These are phyloP conservation scores for Amphiprion ocellaris DNA, from an alignment of 2,113 vertebrate genomes.

Conservation along the genomic window DNA sequence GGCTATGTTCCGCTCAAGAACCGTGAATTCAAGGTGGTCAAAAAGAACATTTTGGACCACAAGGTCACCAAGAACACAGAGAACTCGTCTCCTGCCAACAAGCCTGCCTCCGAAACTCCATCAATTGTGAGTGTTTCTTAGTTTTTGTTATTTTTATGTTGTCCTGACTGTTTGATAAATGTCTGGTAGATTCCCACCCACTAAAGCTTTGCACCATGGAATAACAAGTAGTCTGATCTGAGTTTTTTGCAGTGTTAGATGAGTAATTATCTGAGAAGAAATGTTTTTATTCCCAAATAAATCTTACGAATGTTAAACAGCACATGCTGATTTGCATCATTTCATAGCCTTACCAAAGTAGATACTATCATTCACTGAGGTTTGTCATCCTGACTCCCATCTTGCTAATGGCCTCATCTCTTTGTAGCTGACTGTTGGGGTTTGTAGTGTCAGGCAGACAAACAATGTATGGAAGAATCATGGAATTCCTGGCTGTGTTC, in stretches of 20 bases:
- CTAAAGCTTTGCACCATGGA: neutral
- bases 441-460: neutral
- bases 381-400: neutral
- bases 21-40: constrained; percentile 95
- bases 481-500: constrained; percentile 24
- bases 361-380: neutral
- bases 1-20: constrained; percentile 94
- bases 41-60: constrained; percentile 94
- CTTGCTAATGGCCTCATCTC: neutral
- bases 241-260: neutral
- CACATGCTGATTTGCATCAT: too few species aligned
- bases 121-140: constrained; percentile 78
- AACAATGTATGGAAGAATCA: neutral
- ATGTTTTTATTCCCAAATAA: too few species aligned
- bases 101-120: constrained; percentile 76
- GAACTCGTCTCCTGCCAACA: constrained; percentile 86
- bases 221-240: neutral
- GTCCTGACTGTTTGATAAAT: neutral
- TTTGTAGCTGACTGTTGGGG: neutral
- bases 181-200: neutral
- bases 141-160: neutral
- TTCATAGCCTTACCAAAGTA: neutral
- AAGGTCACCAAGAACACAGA: constrained; percentile 91
- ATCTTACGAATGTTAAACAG: too few species aligned
- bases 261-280: too few species aligned